Base-by-base conservation (phyloP, 2,797 vertebrate species). In the Sebastes itinus region DNA sequence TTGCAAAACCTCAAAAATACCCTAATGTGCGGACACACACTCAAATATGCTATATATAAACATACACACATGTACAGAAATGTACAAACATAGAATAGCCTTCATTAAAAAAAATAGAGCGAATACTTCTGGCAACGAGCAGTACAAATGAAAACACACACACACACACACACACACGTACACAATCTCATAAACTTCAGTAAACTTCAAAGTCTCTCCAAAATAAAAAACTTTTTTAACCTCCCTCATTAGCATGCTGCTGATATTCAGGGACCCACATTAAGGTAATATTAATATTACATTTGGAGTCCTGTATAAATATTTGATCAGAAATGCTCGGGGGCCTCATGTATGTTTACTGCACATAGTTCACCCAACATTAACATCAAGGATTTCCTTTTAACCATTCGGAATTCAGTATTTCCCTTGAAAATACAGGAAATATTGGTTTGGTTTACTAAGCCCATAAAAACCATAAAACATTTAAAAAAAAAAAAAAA, bases 261-360 rank as follows among this genome's bases (percentile, higher is more conserved):
- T 88, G 85, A 90, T 92, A 90, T 83, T 86, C 89, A 77, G 86
- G 85, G 80, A 88, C 49, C 89, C 89, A 92, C 91, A 93, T 92
- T 92, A 95, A 94, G 92, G 90, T 92, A 88, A 88, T 89, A 95
- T 95, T 93, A 94, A 95, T 95, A 92, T 94, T 94, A 72, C 89
- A 94, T 95, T 92, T 92, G 91, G 88, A 93, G 82, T 85, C 86
- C 88, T 87, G 89, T 88, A 94, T 95, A 94, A 94, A 95, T 95
- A 95, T 95, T 95, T 94, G 89, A 94, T 94, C 65, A 91, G 89
- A 93, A 91, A 92, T 88, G 87, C 92, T 92, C 81, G 4, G 65
- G 84, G 91, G 90, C 78, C 90, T 85, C 75, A 27, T 91, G 89
- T 90, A 85, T 95, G 92, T 95, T 94, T 95, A 95, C 90, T 90